Conservation (phyloP, 1,140 invertebrate genomes). For the Bactericera cockerelli region DNA sequence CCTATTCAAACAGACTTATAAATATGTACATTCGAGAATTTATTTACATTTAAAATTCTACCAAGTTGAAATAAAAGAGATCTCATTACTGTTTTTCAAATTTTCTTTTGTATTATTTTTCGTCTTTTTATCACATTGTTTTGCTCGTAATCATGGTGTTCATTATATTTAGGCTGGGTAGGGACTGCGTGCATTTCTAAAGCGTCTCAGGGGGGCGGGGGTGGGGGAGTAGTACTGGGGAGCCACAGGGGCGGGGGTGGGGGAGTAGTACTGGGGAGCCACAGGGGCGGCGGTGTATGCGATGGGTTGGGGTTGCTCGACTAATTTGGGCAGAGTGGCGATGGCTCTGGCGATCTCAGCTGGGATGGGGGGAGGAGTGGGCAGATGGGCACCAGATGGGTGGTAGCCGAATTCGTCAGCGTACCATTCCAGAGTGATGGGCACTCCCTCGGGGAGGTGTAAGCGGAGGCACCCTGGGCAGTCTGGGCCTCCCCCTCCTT, state of each 20-base stretch:
- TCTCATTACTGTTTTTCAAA: neutral
- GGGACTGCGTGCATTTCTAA: too few relatives aligned
- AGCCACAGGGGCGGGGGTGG: neutral
- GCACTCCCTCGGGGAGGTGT: slow-evolving; percentile 55
- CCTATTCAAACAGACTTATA: too few relatives aligned
- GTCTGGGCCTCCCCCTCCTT: slow-evolving; percentile 47
- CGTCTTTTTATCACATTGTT: neutral
- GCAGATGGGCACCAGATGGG: slow-evolving; percentile 41
- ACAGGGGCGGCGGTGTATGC: neutral
- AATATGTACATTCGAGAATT: too few relatives aligned
- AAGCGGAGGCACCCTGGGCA: slow-evolving; percentile 50
- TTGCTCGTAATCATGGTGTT: neutral
- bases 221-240: neutral
- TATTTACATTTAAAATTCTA: too few relatives aligned
- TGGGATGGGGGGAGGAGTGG: slow-evolving; percentile 51
- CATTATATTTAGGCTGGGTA: too few relatives aligned
- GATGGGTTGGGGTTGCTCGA: slow-evolving; percentile 5
- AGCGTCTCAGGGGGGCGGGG: neutral
- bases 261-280: neutral
- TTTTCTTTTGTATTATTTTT: neutral
- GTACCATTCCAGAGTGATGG: slow-evolving; percentile 49
- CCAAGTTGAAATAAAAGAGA: too few relatives aligned
- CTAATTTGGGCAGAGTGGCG: slow-evolving; percentile 28
- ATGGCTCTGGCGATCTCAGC: slow-evolving; percentile 52
- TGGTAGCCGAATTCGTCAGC: slow-evolving; percentile 53